A percentile compares a stretch with the other conserved stretches of the same genome.
phyloP scores from a whole-genome alignment of 2,888 invertebrate genomes.

The Noctuana brunneofusca region DNA sequence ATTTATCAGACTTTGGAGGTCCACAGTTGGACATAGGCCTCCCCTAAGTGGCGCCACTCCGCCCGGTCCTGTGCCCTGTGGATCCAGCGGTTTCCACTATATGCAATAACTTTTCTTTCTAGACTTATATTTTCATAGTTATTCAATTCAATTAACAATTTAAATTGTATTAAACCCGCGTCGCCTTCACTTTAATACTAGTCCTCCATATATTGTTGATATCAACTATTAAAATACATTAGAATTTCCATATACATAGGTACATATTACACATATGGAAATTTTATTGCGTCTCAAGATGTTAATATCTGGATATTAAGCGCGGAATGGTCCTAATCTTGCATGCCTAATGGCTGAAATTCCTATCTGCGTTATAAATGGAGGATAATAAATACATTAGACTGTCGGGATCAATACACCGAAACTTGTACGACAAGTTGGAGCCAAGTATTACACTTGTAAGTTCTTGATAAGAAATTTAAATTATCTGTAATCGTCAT shows the following conservation, averaged over 20 bases:
- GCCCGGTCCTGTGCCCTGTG: too few relatives aligned
- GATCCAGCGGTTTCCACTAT: too few relatives aligned
- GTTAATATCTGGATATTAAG: constrained; percentile 7
- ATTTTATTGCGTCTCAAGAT: constrained; percentile 7
- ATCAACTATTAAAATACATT: background rate
- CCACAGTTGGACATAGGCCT: too few relatives aligned
- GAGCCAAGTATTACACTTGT: background rate
- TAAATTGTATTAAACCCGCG: too few relatives aligned
- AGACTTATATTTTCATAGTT: too few relatives aligned
- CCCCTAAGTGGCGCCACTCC: too few relatives aligned
- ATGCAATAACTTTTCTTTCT: too few relatives aligned
- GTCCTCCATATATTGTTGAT: constrained; percentile 3
- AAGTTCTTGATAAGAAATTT: background rate
- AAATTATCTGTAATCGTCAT: too few relatives aligned
- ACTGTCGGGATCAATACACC: constrained; percentile 1
- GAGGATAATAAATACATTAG: constrained; percentile 11
- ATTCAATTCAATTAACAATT: too few relatives aligned
- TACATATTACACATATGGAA: constrained; percentile 13
- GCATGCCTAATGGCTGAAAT: constrained; percentile 10
- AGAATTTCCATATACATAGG: background rate
- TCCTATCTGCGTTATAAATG: constrained; percentile 17
- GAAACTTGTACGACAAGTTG: constrained; percentile 1
- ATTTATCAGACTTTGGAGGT: too few relatives aligned
- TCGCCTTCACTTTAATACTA: background rate
- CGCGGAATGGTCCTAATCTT: constrained; percentile 8